Conservation (phyloP, 2,113 vertebrate species). For the Xiphophorus couchianus region DNA sequence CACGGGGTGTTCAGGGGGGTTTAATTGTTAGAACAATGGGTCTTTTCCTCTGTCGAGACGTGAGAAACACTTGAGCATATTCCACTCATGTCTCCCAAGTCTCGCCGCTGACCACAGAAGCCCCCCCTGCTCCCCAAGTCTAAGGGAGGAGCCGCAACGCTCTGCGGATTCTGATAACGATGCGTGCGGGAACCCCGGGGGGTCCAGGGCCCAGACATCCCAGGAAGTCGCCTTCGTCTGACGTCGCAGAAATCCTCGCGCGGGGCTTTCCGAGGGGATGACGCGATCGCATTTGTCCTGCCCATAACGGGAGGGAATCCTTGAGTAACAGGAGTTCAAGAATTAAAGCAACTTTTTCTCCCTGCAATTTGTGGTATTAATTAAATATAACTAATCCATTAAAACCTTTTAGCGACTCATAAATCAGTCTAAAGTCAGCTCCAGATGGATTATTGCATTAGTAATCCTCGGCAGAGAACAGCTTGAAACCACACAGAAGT, state of each 20-base stretch:
- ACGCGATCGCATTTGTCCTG: neutral
- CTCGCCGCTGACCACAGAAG: conserved; percentile 46
- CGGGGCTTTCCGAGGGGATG: neutral
- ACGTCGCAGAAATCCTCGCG: conserved; percentile 3
- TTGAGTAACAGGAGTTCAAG: neutral
- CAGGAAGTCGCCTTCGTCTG: neutral
- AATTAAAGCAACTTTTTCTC: conserved; percentile 5
- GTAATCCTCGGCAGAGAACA: conserved; percentile 24
- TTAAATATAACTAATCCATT: conserved; percentile 27
- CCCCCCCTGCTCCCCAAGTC: conserved; percentile 30
- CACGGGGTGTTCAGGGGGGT: conserved; percentile 56
- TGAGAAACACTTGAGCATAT: conserved; percentile 55
- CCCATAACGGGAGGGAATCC: neutral
- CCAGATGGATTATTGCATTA: conserved; percentile 30
- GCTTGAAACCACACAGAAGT: conserved; percentile 14
- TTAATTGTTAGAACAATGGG: conserved; percentile 74
- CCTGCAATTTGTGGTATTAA: conserved; percentile 11
- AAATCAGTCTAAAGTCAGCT: conserved; percentile 22
- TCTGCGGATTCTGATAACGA: conserved; percentile 62
- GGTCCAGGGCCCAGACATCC: conserved; percentile 32
- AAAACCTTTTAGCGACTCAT: conserved; percentile 27
- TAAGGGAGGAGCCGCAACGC: conserved; percentile 45
- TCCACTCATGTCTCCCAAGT: conserved; percentile 50
- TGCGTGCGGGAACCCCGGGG: conserved; percentile 16
- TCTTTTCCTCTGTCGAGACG: conserved; percentile 63